Evolutionary conservation across 2,888 invertebrate species (phyloP).

Genomic region (Nomada fucata): DNA sequence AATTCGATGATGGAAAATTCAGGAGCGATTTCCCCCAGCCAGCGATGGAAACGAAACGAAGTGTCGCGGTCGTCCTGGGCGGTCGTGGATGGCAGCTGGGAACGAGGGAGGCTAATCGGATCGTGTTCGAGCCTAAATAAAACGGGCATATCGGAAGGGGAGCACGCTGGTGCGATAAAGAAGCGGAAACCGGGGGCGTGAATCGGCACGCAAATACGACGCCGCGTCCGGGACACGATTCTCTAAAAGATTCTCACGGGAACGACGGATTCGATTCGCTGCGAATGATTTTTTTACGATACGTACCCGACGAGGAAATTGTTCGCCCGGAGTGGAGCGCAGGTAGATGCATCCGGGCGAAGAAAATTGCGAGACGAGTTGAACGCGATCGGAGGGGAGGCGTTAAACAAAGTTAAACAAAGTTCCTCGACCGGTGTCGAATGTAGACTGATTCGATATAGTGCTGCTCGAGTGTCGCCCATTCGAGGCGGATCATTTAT

Average conservation of each 20-base stretch:
- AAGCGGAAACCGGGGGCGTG: constrained; percentile 22
- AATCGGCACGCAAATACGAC: constrained; percentile 28
- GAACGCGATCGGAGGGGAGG: constrained; percentile 1
- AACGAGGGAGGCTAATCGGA: constrained; percentile 4
- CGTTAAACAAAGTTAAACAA: background rate
- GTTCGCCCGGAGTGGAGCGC: no score
- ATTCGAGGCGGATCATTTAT: constrained; percentile 21
- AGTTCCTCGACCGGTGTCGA: background rate
- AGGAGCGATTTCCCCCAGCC: constrained; percentile 7
- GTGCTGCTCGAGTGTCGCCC: constrained; percentile 10
- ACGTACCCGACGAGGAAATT: no score
- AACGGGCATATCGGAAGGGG: background rate
- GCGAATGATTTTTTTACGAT: background rate
- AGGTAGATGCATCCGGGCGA: no score
- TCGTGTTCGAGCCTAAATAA: background rate
- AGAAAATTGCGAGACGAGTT: background rate
- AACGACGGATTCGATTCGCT: background rate
- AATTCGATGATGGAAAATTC: background rate
- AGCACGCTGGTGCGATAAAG: constrained; percentile 6
- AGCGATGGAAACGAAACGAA: background rate
- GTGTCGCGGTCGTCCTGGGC: background rate
- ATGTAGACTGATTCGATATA: constrained; percentile 3
- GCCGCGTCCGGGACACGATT: constrained; percentile 16
- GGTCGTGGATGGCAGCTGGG: no score
- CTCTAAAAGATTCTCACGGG: constrained; percentile 21